Conservation (phyloP, 2,797 vertebrate species). For the Mus minutoides region DNA sequence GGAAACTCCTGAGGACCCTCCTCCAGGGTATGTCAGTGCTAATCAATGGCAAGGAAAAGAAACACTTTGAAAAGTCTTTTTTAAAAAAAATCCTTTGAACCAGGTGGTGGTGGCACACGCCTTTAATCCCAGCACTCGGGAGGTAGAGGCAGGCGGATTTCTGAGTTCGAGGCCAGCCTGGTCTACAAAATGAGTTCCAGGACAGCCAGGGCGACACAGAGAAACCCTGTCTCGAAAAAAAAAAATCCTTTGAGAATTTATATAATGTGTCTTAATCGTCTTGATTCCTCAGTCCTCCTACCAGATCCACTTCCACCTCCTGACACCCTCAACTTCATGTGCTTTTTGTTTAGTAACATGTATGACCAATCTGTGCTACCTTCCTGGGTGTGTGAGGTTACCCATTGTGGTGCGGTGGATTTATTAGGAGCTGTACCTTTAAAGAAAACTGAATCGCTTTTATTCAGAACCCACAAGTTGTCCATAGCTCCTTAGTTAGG, state of each 20-base stretch:
- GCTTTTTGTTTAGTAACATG: neutral
- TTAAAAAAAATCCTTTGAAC: neutral
- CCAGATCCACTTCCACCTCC: too few species aligned
- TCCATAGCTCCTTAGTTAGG: neutral
- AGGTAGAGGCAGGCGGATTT: too few species aligned
- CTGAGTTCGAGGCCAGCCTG: too few species aligned
- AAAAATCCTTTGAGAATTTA: neutral
- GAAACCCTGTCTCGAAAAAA: too few species aligned
- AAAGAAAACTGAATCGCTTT: neutral
- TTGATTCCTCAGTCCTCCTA: neutral
- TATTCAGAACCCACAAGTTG: neutral
- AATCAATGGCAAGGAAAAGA: neutral
- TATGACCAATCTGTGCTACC: neutral
- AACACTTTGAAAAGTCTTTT: neutral
- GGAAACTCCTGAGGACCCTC: neutral
- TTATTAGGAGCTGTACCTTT: neutral
- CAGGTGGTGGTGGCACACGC: too few species aligned
- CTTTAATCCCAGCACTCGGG: too few species aligned
- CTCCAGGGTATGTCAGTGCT: neutral
- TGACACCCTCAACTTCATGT: neutral
- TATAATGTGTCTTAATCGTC: neutral
- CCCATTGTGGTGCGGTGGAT: too few species aligned
- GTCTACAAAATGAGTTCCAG: too few species aligned
- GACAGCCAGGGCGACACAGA: too few species aligned
- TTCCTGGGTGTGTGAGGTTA: neutral